Conservation (phyloP, 2,113 vertebrate genomes). For the Paedocypris sp. region DNA sequence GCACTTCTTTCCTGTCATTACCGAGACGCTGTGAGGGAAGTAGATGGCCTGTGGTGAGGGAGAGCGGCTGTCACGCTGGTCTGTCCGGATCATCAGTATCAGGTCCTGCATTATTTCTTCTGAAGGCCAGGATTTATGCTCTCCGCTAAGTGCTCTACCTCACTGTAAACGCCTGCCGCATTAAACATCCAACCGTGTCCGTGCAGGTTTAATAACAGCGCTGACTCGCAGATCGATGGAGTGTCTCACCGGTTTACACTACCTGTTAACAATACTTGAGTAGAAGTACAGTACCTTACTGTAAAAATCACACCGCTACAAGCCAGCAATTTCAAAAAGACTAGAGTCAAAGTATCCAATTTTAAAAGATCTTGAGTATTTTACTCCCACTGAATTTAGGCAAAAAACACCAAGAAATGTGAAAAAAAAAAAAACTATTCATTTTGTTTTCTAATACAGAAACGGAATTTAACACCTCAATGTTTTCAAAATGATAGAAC, state of each 20-base stretch:
- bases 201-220: constrained; percentile 13
- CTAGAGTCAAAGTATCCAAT: too few relatives aligned
- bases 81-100: constrained; percentile 6
- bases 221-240: not conserved
- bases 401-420: too few relatives aligned
- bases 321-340: too few relatives aligned
- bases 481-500: too few relatives aligned
- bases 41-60: constrained; percentile 3
- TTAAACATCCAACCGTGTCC: constrained; percentile 4
- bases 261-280: too few relatives aligned
- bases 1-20: constrained; percentile 31
- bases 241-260: not conserved
- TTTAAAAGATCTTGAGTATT: too few relatives aligned
- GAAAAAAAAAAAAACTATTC: too few relatives aligned
- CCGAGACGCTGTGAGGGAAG: constrained; percentile 45
- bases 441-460: too few relatives aligned
- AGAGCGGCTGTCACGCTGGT: constrained; percentile 1
- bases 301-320: too few relatives aligned
- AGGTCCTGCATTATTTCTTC: constrained; percentile 10
- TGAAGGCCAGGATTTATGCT: constrained; percentile 23
- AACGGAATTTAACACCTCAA: too few relatives aligned
- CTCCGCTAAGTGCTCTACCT: constrained; percentile 13
- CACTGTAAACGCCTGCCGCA: constrained; percentile 5
- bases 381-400: too few relatives aligned
- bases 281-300: too few relatives aligned